Base-by-base conservation (phyloP, 2,113 vertebrate genomes). In the Pheucticus melanocephalus region DNA sequence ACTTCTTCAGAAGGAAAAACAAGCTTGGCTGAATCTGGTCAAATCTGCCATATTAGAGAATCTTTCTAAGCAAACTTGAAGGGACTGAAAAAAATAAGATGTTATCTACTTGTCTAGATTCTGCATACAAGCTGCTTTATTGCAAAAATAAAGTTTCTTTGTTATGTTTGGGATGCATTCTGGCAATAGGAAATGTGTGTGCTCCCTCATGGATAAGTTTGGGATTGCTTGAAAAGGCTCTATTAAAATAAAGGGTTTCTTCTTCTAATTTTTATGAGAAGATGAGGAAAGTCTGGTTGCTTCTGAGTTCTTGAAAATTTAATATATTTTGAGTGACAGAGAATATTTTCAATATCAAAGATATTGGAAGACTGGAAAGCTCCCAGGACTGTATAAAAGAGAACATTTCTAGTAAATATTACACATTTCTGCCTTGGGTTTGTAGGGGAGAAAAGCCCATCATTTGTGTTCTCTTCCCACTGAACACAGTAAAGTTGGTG, bases 1-100 rank as follows among this genome's bases (percentile, higher is more conserved):
- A 42, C 56, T 93, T 94, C 80, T 88, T 47, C 73, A 66, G 47
- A 77, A 95, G 65, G 59, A 80, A 90, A 89, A 96, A 78, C 57
- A 78, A 75, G n/a, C 53, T 91, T 93, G 39, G 20, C 9, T 90
- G 86, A 37, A 20, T 25, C 21, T 83, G 56, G 8, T 75, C 33
- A 85, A 87, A 53, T 51, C 60, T 72, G 39, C 35, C 22, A 17
- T 47, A 27, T 9, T 7, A 31, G 19, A 72, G 21, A n/a, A 85
- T 42, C 16, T 89, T 65, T 69, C 44, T 64, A 39, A 86, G 30
- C 28, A 61, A 42, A 69, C 23, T 14, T 57, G 21, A n/a, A n/a
- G 37, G 84, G 75, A 44, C 15, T 83, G 63, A 44, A 22, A 47
- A 61, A 39, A 73, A 65, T 2, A 27, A 31, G 4, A 45, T 6